Evolutionary conservation across 2,797 vertebrate species (phyloP), one percentile per base, ranked within the genome.

Genomic region (Ibycter americanus): DNA sequence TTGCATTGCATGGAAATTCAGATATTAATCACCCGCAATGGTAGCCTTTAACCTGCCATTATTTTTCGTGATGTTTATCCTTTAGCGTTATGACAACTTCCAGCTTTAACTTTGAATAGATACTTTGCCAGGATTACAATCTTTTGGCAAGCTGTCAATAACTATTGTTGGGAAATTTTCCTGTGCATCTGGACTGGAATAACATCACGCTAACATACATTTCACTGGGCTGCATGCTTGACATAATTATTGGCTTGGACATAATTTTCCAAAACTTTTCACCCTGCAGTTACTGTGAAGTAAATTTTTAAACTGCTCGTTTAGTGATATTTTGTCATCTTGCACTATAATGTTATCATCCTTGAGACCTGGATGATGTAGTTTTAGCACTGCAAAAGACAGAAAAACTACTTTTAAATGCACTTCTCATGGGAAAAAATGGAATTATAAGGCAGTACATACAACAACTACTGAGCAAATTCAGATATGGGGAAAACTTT

Each of bases 111-210:
- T 94, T 84, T 56, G 42, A 79, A 73, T 13, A 90, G 25, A 67
- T 86, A 83, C 14, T 91, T 88, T 95, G 76, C 36, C 27, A 94
- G 42, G 72, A 95, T 93, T 87, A 44, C 26, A 95, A 89, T 62
- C 9, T 81, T 92, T 76, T 91, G 88, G 46, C 70, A 89, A 70
- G 12, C 9, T 68, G 27, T 55, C 54, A 86, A 36, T 77, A 90
- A 52, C 8, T 71, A 47, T 71, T 86, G 16, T 85, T 89, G 16
- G 55, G 86, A 91, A 63, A 51, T 59, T 61, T 91, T 68, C 66
- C 27, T 84, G 72, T 83, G 34, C 52, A 85, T 68, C 32, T 96
- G 44, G 81, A 73, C 19, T 89, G 59, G 21, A 93, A 92, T 34
- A 84, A 29, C 36, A 68, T 83, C 67, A 80, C 18, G 59, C 52